phyloP scores from a whole-genome alignment of 2,888 invertebrate genomes.

The Drosophila kokeensis region DNA sequence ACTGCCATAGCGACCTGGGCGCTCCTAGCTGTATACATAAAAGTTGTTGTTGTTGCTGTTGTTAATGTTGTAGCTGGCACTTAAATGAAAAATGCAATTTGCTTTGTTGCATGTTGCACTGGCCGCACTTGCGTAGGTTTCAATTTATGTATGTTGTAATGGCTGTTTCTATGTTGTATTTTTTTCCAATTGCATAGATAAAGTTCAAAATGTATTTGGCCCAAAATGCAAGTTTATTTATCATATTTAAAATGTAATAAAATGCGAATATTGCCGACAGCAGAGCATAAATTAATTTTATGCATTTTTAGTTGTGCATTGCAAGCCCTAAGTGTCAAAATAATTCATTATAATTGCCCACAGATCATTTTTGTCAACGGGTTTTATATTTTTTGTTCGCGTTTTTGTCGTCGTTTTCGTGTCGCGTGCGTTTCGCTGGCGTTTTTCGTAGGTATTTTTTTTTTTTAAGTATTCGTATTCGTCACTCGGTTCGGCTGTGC shows the following conservation, averaged over 20 bases:
- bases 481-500: slow-evolving; percentile 27
- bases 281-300: slow-evolving; percentile 76
- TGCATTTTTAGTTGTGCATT: slow-evolving; percentile 70
- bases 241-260: slow-evolving; percentile 83
- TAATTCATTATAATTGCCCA: slow-evolving; percentile 84
- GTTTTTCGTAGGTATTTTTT: slow-evolving; percentile 28
- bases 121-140: slow-evolving; percentile 45
- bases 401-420: slow-evolving; percentile 40
- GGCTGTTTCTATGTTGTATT: slow-evolving; percentile 14
- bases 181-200: slow-evolving; percentile 43
- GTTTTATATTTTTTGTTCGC: slow-evolving; percentile 34
- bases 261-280: slow-evolving; percentile 74
- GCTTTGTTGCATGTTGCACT: slow-evolving; percentile 47
- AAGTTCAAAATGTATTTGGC: slow-evolving; percentile 36
- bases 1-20: slow-evolving; percentile 41
- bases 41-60: slow-evolving; percentile 23
- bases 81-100: slow-evolving; percentile 72
- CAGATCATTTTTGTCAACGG: slow-evolving; percentile 78
- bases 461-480: slow-evolving; percentile 27
- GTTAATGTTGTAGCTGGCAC: slow-evolving; percentile 42
- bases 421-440: slow-evolving; percentile 65
- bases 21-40: slow-evolving; percentile 53
- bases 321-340: slow-evolving; percentile 79
- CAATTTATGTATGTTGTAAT: slow-evolving; percentile 50
- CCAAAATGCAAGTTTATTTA: slow-evolving; percentile 72